Evolutionary conservation across 30 jellyfish, hydroid and myxozoan species (phyloP).

Genomic region (Chrysaora quinquecirrha): DNA sequence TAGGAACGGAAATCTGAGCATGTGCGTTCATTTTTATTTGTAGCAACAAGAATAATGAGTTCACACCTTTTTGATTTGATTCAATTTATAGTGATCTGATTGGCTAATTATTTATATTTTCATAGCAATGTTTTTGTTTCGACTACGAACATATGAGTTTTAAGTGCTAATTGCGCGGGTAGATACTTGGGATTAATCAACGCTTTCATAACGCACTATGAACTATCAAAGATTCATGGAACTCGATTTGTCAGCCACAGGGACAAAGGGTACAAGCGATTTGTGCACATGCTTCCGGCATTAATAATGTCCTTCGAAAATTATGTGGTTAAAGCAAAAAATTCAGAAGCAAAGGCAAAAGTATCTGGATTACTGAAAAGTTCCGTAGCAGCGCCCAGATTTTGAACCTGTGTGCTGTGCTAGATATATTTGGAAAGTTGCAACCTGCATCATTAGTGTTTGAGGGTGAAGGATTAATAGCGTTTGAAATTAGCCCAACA

Average conservation of each 20-base stretch:
- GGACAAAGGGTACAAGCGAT: conserved; percentile 24
- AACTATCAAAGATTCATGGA: conserved; percentile 46
- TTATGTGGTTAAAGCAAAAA: conserved; percentile 7
- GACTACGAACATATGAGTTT: no score
- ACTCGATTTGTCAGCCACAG: conserved; percentile 62
- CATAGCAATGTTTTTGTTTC: no score
- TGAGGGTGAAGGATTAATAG: conserved; percentile 32
- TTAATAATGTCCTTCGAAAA: conserved; percentile 36
- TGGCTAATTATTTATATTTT: no score
- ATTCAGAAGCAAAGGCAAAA: conserved; percentile 49
- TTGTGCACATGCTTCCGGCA: conserved; percentile 67
- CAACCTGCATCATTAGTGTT: conserved; percentile 16
- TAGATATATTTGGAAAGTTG: conserved; percentile 36
- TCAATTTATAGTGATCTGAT: no score
- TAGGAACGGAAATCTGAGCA: no score
- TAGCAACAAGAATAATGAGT: no score
- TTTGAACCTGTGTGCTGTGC: conserved; percentile 38
- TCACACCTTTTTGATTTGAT: no score
- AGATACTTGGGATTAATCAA: no score
- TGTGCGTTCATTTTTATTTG: no score
- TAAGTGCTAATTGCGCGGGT: no score
- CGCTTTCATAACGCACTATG: conserved; percentile 57
- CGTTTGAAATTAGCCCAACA: conserved; percentile 13
- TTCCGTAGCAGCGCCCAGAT: conserved; percentile 10
- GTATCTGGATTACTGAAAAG: conserved; percentile 37